Evolutionary conservation across 2,113 vertebrate genomes (phyloP).

Genomic region (Polyodon spathula): DNA sequence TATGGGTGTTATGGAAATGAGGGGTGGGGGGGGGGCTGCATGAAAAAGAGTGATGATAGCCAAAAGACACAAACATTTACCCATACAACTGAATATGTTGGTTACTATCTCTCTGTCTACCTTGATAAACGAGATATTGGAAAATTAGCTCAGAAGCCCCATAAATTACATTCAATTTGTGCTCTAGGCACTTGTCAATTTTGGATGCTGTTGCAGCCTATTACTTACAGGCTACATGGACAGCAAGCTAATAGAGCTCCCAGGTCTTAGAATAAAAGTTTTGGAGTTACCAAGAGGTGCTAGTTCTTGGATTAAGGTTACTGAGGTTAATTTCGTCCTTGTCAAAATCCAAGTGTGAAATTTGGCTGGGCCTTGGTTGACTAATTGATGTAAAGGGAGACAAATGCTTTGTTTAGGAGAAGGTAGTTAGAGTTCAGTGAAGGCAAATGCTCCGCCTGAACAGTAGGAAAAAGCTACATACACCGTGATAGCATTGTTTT

Average conservation of each 20-base stretch:
- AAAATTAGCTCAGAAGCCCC: constrained; percentile 68
- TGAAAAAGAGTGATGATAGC: constrained; percentile 25
- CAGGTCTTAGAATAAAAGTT: constrained; percentile 3
- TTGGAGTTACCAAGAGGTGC: no score
- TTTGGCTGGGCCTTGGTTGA: no score
- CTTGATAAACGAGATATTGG: constrained; percentile 67
- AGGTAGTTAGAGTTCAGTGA: no score
- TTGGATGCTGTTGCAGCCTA: constrained; percentile 63
- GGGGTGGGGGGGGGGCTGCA: not conserved
- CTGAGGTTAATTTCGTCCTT: no score
- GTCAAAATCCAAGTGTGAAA: no score
- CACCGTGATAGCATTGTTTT: no score
- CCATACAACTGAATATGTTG: constrained; percentile 53
- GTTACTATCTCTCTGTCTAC: constrained; percentile 55
- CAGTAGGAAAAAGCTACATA: no score
- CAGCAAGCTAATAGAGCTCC: constrained; percentile 59
- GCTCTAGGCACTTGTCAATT: constrained; percentile 73
- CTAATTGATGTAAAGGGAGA: no score
- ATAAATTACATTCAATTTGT: constrained; percentile 71
- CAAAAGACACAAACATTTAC: constrained; percentile 48
- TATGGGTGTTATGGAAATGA: constrained; percentile 53
- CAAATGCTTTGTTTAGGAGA: no score
- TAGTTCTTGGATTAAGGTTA: no score
- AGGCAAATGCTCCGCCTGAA: no score
- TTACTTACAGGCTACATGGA: constrained; percentile 67